Percentiles rank a stretch among this genome's conserved stretches.
phyloP scores from a whole-genome alignment of 2,888 invertebrate genomes.

The Neuroscelio doddi region DNA sequence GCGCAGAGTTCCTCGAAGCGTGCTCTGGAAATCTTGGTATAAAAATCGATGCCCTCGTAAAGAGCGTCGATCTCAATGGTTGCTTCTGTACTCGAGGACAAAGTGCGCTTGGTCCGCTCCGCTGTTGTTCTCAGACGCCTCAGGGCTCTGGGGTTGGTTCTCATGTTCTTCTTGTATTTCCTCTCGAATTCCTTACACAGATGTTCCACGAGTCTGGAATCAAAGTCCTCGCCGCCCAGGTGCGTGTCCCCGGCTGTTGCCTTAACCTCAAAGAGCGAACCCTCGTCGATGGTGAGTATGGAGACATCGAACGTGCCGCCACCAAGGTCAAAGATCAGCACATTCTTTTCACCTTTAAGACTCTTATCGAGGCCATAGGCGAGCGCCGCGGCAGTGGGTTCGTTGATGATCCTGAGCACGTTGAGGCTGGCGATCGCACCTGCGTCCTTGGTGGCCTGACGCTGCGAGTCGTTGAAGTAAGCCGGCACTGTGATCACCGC shows the following conservation, averaged over 20 bases:
- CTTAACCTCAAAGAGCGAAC: constrained; percentile 86
- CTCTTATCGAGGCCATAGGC: too few species aligned
- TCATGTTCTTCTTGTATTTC: constrained; percentile 81
- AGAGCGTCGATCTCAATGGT: constrained; percentile 84
- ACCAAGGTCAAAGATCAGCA: too few species aligned
- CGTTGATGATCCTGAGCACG: too few species aligned
- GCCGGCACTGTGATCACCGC: too few species aligned
- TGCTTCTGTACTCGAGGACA: constrained; percentile 85
- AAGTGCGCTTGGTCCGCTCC: constrained; percentile 84
- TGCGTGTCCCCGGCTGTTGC: constrained; percentile 90
- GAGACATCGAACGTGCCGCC: too few species aligned
- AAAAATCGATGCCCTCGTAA: constrained; percentile 82
- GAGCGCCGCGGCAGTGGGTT: too few species aligned
- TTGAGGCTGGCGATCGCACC: too few species aligned
- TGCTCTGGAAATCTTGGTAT: constrained; percentile 82
- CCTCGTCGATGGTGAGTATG: too few species aligned
- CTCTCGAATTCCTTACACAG: constrained; percentile 82
- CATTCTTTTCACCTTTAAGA: too few species aligned
- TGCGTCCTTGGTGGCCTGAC: too few species aligned
- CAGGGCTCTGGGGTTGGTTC: constrained; percentile 78
- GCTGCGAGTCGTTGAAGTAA: too few species aligned
- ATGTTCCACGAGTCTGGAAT: constrained; percentile 79
- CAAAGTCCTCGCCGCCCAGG: too few species aligned
- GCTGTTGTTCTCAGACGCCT: constrained; percentile 83
- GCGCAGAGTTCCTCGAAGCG: constrained; percentile 84